Evolutionary conservation across 2,797 vertebrate species (phyloP), one percentile per base, ranked within the genome.

Genomic region (Cryptoblepharus egeriae): DNA sequence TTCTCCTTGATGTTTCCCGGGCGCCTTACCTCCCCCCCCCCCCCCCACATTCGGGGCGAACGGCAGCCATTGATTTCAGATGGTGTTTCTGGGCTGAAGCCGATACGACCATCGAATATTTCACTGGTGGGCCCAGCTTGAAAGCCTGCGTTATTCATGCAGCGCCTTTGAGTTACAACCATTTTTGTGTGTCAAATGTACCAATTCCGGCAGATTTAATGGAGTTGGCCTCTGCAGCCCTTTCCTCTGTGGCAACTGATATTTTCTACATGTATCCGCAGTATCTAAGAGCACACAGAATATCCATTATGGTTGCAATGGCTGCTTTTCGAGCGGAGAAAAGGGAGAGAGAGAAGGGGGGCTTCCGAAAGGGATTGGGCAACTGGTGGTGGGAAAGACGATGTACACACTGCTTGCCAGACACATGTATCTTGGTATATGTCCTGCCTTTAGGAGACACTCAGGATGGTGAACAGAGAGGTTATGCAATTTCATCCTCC

Each of bases 201-300:
- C 88, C 93, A 92, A 93, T 93, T 94, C 92, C 90, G 85, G 90
- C 84, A 88, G 88, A 91, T 93, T 90, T 93, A 94, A 94, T 93
- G 90, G 92, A 92, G 89, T 92, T 92, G 93, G 90, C 92, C 94
- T 93, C 91, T 90, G 85, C 85, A 37, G 89, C 89, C 85, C 78
- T 30, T 79, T 77, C 16, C 88, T 88, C 39, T 81, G 91, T 58
- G 80, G 88, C 87, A 89, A 92, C 88, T 79, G 90, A 85, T 89
- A 80, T 89, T 94, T 93, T 85, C 91, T 92, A 84, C 87, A 89
- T 90, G 15, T 83, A 82, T 87, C 87, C 5, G 75, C 80, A 83
- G 86, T 88, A 57, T 80, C 92, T 76, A 37, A 64, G 77, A 77
- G 73, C 42, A 49, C 28, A 68, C 55, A 4, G 73, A 57, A 24